phyloP scores from a whole-genome alignment of 2,113 vertebrate genomes.

The Percina caprodes region DNA sequence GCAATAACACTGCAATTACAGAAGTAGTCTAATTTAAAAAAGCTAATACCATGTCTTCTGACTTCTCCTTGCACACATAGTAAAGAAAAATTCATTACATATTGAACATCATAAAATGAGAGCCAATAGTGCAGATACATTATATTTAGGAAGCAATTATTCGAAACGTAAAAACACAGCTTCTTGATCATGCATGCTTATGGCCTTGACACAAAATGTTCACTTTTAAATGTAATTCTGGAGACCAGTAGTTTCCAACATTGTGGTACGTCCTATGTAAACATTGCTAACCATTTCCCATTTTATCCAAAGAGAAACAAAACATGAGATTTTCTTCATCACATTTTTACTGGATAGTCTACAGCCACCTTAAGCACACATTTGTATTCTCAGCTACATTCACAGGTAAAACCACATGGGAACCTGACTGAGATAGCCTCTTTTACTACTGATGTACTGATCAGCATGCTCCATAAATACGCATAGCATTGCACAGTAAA shows the following conservation, averaged over 20 bases:
- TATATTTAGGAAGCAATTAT: too few relatives aligned
- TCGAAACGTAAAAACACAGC: too few relatives aligned
- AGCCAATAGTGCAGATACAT: too few relatives aligned
- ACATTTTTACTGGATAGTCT: neutral
- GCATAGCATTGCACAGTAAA: neutral
- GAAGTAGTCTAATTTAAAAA: neutral
- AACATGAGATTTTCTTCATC: neutral
- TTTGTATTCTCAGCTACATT: constrained; percentile 4
- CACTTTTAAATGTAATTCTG: neutral
- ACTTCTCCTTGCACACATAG: too few relatives aligned
- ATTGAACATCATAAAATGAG: too few relatives aligned
- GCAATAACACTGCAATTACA: neutral
- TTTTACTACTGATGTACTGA: constrained; percentile 15
- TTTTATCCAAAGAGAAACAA: neutral
- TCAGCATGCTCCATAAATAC: constrained; percentile 24
- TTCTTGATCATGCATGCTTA: too few relatives aligned
- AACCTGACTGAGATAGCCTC: constrained; percentile 2
- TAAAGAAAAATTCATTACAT: too few relatives aligned
- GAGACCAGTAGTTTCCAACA: neutral
- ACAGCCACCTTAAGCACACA: neutral
- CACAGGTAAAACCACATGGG: constrained; percentile 13
- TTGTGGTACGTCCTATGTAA: neutral
- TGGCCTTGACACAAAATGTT: too few relatives aligned
- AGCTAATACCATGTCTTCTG: neutral
- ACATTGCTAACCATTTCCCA: neutral